Percentiles rank a stretch among this genome's conserved stretches.
These are phyloP conservation scores for Ceramica pisi DNA, from an alignment of 2,888 invertebrate genomes.

Conservation along the genomic window DNA sequence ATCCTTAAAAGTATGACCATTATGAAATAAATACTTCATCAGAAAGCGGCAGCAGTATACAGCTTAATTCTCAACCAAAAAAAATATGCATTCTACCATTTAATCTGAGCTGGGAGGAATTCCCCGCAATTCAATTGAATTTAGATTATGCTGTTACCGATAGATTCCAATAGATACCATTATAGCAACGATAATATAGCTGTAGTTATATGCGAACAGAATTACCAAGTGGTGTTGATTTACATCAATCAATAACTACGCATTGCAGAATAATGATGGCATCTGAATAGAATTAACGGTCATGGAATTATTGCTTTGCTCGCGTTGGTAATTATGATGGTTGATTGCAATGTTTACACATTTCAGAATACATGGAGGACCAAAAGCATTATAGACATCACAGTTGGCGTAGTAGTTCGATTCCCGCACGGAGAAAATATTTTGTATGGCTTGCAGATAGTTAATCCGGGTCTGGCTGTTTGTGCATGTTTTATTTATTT, in stretches of 20 bases:
- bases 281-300: neutral
- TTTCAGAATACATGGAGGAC: too few relatives aligned
- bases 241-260: neutral
- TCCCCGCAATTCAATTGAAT: slow-evolving; percentile 21
- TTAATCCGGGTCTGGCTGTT: too few relatives aligned
- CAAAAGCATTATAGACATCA: too few relatives aligned
- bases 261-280: neutral
- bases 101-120: slow-evolving; percentile 2
- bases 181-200: neutral
- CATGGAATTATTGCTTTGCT: neutral
- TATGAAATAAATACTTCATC: neutral
- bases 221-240: slow-evolving; percentile 15
- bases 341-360: too few relatives aligned
- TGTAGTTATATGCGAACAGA: neutral
- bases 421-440: too few relatives aligned
- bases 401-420: too few relatives aligned
- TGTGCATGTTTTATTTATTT: too few relatives aligned
- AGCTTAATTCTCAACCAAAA: neutral
- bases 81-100: neutral
- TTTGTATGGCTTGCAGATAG: too few relatives aligned
- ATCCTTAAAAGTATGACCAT: too few relatives aligned
- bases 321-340: too few relatives aligned
- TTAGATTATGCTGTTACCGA: slow-evolving; percentile 14
- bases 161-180: slow-evolving; percentile 16
- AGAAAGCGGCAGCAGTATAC: neutral